These are phyloP conservation scores for Bovichtus variegatus DNA, from an alignment of 2,797 vertebrate species.

Conservation along the genomic window DNA sequence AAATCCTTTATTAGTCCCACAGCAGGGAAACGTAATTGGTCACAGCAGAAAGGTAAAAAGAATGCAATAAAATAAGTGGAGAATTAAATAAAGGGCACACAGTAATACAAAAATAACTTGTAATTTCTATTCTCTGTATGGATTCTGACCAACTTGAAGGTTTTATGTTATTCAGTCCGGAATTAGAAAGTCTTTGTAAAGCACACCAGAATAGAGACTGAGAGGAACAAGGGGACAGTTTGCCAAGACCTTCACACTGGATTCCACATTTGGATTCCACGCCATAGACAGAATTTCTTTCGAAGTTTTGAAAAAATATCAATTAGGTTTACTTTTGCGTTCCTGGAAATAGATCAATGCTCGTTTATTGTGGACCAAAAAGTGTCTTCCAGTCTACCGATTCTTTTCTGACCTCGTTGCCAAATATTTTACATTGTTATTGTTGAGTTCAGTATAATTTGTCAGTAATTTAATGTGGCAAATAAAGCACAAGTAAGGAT, in stretches of 20 bases:
- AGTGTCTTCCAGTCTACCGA: too few species aligned
- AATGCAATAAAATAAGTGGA: too few species aligned
- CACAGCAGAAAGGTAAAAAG: too few species aligned
- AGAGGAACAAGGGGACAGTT: conserved; percentile 1
- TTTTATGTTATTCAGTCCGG: background rate
- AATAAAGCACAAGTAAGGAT: background rate
- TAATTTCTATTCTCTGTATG: background rate
- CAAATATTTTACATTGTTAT: too few species aligned
- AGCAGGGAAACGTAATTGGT: too few species aligned
- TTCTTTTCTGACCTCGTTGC: background rate
- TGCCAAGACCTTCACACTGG: conserved; percentile 11
- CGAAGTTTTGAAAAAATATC: conserved; percentile 41
- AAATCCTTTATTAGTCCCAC: too few species aligned
- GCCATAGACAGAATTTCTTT: conserved; percentile 25
- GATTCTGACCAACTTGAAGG: conserved; percentile 10
- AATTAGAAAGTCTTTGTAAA: conserved; percentile 1
- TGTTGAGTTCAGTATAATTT: background rate
- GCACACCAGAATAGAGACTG: background rate
- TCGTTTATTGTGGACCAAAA: conserved; percentile 48
- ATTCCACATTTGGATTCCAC: conserved; percentile 2
- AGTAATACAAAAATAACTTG: too few species aligned
- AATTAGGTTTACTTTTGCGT: conserved; percentile 62
- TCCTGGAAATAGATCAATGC: conserved; percentile 61
- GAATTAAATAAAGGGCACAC: too few species aligned
- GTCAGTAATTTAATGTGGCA: background rate